Conservation (phyloP, 2,797 vertebrate species). For the Neosilurus mollespiculum region DNA sequence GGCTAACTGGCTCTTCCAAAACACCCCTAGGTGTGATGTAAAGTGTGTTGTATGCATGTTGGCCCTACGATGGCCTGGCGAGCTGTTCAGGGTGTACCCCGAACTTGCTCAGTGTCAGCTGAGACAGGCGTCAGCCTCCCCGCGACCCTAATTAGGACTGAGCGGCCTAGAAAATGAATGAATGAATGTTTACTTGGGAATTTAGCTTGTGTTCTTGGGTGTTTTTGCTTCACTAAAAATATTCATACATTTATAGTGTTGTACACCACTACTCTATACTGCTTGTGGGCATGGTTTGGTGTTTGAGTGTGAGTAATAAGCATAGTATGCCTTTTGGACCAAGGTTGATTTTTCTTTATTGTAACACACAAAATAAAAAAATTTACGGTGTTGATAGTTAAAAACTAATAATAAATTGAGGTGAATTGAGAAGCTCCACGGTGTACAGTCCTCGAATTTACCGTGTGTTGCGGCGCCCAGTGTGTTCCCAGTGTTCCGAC, state of each 20-base stretch:
- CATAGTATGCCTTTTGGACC: background rate
- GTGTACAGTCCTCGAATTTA: slow-evolving; percentile 2
- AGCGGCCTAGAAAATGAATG: too few relatives aligned
- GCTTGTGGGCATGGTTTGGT: background rate
- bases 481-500: slow-evolving; percentile 49
- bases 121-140: too few relatives aligned
- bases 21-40: too few relatives aligned
- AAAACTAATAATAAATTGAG: background rate
- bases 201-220: background rate
- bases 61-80: too few relatives aligned
- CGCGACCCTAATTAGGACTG: too few relatives aligned
- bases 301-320: background rate
- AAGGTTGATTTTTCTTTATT: background rate
- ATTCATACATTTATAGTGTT: background rate
- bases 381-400: background rate
- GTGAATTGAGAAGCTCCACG: background rate
- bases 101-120: too few relatives aligned
- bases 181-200: background rate
- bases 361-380: background rate
- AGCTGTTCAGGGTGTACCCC: too few relatives aligned
- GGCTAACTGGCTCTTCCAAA: too few relatives aligned
- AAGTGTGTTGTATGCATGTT: too few relatives aligned
- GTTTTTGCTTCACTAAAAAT: slow-evolving; percentile 5
- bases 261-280: background rate
- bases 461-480: slow-evolving; percentile 35